Percentiles rank a stretch among this genome's conserved stretches.
These are phyloP conservation scores for Microcebus murinus DNA, from an alignment of 2,113 vertebrate genomes.

Conservation along the genomic window DNA sequence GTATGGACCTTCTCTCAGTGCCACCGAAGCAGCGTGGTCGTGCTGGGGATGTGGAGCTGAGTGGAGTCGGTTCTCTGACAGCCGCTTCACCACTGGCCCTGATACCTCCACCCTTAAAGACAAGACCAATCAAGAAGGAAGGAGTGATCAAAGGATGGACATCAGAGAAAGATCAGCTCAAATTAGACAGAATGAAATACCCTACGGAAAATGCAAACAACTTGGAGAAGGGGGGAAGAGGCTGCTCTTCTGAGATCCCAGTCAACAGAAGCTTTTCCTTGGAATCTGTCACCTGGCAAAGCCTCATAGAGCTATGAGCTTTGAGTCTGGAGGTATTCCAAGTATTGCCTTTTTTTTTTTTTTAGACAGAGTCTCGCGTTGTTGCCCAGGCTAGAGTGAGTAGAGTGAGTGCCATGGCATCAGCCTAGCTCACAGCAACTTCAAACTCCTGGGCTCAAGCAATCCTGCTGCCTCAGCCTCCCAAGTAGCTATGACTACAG, in stretches of 20 bases:
- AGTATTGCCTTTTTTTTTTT: no score
- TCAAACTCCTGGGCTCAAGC: no score
- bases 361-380: no score
- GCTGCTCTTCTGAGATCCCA: not conserved
- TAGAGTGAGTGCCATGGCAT: no score
- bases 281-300: not conserved
- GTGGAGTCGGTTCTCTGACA: not conserved
- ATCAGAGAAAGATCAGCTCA: not conserved
- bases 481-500: no score
- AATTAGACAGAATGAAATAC: not conserved
- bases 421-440: no score
- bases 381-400: no score
- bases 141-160: not conserved
- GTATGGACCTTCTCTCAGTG: accelerated
- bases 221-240: not conserved
- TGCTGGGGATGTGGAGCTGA: not conserved
- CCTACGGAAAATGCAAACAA: not conserved
- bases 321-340: not conserved
- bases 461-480: no score
- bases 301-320: not conserved
- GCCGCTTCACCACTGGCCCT: not conserved
- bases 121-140: not conserved
- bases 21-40: accelerated
- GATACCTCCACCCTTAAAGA: not conserved
- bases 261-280: not conserved